A percentile compares a stretch with the other conserved stretches of the same genome.
These are phyloP conservation scores for Micronycteris hirsuta DNA, from an alignment of 2,113 vertebrate species.

Conservation along the genomic window DNA sequence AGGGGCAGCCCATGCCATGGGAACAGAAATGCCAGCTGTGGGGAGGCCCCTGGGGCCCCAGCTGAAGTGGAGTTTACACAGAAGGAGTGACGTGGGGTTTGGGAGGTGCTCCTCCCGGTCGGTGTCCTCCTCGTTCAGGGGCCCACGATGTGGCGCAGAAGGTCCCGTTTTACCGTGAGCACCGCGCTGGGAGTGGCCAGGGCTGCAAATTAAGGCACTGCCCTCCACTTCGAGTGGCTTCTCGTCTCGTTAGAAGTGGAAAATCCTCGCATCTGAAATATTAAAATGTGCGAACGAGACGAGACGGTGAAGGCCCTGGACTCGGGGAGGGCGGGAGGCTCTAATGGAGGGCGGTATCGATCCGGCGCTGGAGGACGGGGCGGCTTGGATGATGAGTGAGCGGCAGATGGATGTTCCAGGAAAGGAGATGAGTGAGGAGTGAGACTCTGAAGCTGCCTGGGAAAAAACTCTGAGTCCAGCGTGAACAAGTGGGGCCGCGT, in stretches of 20 bases:
- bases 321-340: neutral
- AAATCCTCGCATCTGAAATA: neutral
- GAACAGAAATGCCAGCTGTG: neutral
- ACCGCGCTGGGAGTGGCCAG: too few species aligned
- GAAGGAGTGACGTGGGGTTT: too few species aligned
- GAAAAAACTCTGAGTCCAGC: accelerated
- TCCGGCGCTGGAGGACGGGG: neutral
- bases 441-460: accelerated
- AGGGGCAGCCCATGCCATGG: neutral
- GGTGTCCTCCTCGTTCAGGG: too few species aligned
- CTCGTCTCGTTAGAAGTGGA: neutral
- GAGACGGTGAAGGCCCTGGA: neutral
- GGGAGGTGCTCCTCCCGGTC: accelerated
- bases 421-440: accelerated
- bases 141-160: too few species aligned
- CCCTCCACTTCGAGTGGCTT: neutral
- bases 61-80: neutral
- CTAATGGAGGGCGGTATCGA: neutral
- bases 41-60: neutral
- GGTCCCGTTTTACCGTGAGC: accelerated
- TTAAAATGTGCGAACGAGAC: neutral
- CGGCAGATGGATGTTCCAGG: neutral
- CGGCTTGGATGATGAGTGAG: neutral
- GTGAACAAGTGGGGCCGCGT: accelerated
- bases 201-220: neutral